phyloP scores from a whole-genome alignment of 2,797 vertebrate species.

The Micrastur ruficollis region DNA sequence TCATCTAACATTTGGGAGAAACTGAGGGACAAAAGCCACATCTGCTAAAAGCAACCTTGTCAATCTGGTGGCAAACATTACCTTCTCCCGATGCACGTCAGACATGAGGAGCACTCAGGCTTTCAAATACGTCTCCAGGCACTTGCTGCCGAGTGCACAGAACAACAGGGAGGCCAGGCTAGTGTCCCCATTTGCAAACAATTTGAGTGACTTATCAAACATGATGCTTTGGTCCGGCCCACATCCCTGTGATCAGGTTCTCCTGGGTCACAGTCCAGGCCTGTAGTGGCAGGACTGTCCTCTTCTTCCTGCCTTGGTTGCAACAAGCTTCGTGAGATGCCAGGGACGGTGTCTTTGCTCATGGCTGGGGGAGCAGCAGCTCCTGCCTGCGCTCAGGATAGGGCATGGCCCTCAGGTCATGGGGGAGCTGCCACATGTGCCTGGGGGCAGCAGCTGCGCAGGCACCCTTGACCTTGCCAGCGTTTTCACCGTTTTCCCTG shows the following conservation, averaged over 20 bases:
- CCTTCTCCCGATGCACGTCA: not conserved
- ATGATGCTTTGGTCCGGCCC: not conserved
- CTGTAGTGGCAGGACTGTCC: not conserved
- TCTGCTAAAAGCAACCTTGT: not conserved
- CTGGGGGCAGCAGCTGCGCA: not conserved
- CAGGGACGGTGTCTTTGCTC: not conserved
- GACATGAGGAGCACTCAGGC: not conserved
- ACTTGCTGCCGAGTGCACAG: not conserved
- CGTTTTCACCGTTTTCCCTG: not conserved
- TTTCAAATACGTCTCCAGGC: not conserved
- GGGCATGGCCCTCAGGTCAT: not conserved
- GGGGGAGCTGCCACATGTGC: fast-evolving
- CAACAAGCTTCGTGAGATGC: not conserved
- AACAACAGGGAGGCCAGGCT: not conserved
- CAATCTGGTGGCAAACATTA: not conserved
- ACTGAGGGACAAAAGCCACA: not conserved
- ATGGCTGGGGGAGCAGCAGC: not conserved
- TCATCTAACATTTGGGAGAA: not conserved
- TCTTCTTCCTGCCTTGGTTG: not conserved
- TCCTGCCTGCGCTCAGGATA: not conserved
- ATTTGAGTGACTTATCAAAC: not conserved
- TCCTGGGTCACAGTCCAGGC: not conserved
- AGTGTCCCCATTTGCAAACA: not conserved
- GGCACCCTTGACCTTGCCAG: fast-evolving
- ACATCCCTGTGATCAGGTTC: not conserved